Percentiles rank a stretch among this genome's conserved stretches.
Evolutionary conservation across 2,888 invertebrate genomes (phyloP).

Genomic region (Drosophila heteroneura): DNA sequence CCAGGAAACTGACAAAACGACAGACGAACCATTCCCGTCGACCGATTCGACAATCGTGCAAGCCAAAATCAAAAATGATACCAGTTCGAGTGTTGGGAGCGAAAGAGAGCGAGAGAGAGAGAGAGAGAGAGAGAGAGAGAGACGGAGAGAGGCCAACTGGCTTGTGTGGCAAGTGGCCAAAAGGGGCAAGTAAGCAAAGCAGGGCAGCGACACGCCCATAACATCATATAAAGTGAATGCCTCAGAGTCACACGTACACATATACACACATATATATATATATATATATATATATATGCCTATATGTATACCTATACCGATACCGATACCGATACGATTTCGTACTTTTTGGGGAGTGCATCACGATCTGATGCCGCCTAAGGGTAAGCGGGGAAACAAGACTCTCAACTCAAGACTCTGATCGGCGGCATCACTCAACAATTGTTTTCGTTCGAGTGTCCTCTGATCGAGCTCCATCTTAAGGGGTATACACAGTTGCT

Average conservation of each 20-base stretch:
- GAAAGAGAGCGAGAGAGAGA: background rate
- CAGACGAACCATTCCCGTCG: conserved; percentile 21
- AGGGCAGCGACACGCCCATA: conserved; percentile 59
- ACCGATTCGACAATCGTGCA: conserved; percentile 45
- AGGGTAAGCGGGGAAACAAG: background rate
- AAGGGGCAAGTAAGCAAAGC: conserved; percentile 46
- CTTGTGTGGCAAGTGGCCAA: conserved; percentile 44
- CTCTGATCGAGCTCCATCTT: background rate
- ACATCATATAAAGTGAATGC: conserved; percentile 47
- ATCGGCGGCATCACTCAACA: conserved; percentile 44
- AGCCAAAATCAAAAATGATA: conserved; percentile 44
- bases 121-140: background rate
- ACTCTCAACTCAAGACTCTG: conserved; percentile 18
- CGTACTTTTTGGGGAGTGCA: conserved; percentile 47
- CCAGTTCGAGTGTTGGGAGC: conserved; percentile 15
- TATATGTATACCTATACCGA: conserved; percentile 14
- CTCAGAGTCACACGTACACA: conserved; percentile 43
- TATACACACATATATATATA: conserved; percentile 31
- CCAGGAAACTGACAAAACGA: conserved; percentile 63
- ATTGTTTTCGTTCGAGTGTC: conserved; percentile 22
- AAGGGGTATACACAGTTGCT: background rate
- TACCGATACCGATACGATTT: conserved; percentile 12
- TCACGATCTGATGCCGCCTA: conserved; percentile 16
- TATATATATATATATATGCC: background rate
- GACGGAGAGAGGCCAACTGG: conserved; percentile 6